These are phyloP conservation scores for Amiota mariae DNA, from an alignment of 2,888 invertebrate species.

Conservation along the genomic window DNA sequence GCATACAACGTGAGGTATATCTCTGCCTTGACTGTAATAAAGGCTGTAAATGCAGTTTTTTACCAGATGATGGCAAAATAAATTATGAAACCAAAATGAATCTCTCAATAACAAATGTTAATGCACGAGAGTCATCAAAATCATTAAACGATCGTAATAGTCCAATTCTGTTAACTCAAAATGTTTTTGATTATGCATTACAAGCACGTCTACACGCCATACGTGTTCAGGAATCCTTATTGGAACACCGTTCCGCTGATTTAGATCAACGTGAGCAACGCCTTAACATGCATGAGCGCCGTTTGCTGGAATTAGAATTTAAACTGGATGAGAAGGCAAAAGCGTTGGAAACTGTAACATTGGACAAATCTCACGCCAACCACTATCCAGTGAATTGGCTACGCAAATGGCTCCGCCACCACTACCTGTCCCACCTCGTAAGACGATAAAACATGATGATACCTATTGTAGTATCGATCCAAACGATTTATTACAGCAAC, in stretches of 20 bases:
- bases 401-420: constrained; percentile 13
- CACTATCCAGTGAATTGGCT: neutral
- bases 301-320: constrained; percentile 65
- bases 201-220: constrained; percentile 68
- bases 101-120: constrained; percentile 16
- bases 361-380: neutral
- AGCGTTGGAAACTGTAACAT: neutral
- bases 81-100: too few relatives aligned
- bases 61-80: too few relatives aligned
- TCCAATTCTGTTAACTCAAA: constrained; percentile 58
- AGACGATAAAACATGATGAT: constrained; percentile 58
- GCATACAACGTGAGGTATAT: constrained; percentile 52
- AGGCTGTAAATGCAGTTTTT: too few relatives aligned
- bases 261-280: constrained; percentile 58
- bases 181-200: constrained; percentile 67
- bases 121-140: neutral
- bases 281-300: constrained; percentile 71
- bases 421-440: constrained; percentile 59
- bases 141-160: constrained; percentile 39
- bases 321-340: constrained; percentile 44
- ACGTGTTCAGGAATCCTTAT: constrained; percentile 67
- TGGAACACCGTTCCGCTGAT: constrained; percentile 61
- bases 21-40: neutral
- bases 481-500: constrained; percentile 61
- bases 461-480: constrained; percentile 71